phyloP scores from a whole-genome alignment of 2,888 invertebrate genomes.

The Drosophila mercatorum region DNA sequence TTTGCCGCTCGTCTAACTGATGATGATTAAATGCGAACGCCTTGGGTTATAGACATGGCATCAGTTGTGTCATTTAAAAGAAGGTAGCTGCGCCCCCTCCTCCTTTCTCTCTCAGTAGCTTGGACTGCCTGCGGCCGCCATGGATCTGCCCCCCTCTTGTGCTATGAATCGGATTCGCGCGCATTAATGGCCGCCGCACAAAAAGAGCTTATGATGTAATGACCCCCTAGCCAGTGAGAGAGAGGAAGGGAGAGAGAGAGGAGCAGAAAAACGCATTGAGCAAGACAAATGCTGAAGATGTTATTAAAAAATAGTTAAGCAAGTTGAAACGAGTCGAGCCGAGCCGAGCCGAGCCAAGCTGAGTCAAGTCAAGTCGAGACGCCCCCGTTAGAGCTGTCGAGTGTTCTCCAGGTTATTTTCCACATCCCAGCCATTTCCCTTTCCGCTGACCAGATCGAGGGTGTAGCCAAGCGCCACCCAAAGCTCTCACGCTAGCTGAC shows the following conservation, averaged over 20 bases:
- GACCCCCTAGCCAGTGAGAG: constrained; percentile 59
- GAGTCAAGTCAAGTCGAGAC: constrained; percentile 17
- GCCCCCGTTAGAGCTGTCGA: constrained; percentile 25
- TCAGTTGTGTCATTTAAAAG: constrained; percentile 81
- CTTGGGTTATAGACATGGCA: constrained; percentile 82
- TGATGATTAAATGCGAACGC: constrained; percentile 82
- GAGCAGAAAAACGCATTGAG: constrained; percentile 47
- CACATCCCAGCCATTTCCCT: constrained; percentile 46
- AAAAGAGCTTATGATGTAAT: constrained; percentile 79
- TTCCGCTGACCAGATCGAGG: constrained; percentile 39
- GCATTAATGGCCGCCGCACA: constrained; percentile 72
- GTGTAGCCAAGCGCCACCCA: constrained; percentile 30
- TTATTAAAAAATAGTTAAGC: constrained; percentile 78
- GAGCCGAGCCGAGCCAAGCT: neutral
- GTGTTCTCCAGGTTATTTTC: constrained; percentile 28
- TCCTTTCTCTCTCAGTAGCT: neutral
- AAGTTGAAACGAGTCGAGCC: constrained; percentile 13
- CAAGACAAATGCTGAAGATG: constrained; percentile 78
- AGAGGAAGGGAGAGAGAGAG: constrained; percentile 26
- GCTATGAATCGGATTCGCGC: constrained; percentile 73
- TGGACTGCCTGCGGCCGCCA: constrained; percentile 15
- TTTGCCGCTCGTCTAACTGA: constrained; percentile 74
- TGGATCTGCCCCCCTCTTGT: constrained; percentile 29
- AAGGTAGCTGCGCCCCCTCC: constrained; percentile 63
- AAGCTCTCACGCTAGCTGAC: constrained; percentile 62